These are phyloP conservation scores for Lutjanus campechanus DNA, from an alignment of 2,797 vertebrate genomes.

Conservation along the genomic window DNA sequence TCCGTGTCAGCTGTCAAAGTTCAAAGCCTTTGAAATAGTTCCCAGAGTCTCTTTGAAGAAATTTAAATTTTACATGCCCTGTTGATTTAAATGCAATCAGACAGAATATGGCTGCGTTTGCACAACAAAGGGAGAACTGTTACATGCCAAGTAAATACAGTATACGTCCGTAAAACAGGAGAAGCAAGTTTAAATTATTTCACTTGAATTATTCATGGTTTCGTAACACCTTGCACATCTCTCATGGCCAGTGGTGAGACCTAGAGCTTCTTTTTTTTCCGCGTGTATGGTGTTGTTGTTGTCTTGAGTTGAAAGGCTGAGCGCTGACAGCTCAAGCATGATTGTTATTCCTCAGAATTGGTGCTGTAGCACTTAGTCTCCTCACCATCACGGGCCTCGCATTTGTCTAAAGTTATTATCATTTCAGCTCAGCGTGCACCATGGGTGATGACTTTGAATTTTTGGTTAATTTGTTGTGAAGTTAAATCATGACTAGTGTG, in stretches of 20 bases:
- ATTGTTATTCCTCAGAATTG: constrained; percentile 59
- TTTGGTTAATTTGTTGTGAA: constrained; percentile 41
- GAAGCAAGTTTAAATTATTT: constrained; percentile 51
- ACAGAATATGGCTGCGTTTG: constrained; percentile 73
- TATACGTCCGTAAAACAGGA: constrained; percentile 33
- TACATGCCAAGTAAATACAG: constrained; percentile 63
- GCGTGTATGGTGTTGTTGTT: constrained; percentile 24
- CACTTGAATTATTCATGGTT: constrained; percentile 70
- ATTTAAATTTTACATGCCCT: constrained; percentile 75
- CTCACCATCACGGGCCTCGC: neutral
- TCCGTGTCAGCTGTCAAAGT: constrained; percentile 84
- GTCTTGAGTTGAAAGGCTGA: constrained; percentile 51
- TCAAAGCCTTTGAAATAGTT: constrained; percentile 83
- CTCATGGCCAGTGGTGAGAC: constrained; percentile 50
- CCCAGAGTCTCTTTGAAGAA: constrained; percentile 83
- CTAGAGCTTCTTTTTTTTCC: constrained; percentile 7
- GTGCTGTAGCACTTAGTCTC: constrained; percentile 24
- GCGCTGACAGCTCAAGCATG: constrained; percentile 45
- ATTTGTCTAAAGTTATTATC: constrained; percentile 51
- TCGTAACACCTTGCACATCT: constrained; percentile 56
- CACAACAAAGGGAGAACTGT: constrained; percentile 76
- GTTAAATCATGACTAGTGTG: constrained; percentile 7
- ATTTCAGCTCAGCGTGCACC: neutral
- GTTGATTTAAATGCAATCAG: constrained; percentile 83
- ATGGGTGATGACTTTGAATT: constrained; percentile 11